These are phyloP conservation scores for Ceratina australensis DNA, from an alignment of 1,140 invertebrate species.

Conservation along the genomic window DNA sequence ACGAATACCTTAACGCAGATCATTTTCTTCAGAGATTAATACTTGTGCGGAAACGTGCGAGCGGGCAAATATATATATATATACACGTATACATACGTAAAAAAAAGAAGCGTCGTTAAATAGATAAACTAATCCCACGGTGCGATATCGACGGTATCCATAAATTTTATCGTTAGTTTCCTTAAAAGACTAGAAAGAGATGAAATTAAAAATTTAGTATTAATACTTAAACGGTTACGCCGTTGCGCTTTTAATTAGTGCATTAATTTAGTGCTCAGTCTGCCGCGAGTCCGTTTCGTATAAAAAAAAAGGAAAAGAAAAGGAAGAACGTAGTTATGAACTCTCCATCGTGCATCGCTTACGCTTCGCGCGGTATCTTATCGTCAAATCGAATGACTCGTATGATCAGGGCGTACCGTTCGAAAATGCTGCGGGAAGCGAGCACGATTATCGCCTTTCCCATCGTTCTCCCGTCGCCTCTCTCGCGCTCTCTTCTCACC, in stretches of 20 bases:
- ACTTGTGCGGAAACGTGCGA: constrained; percentile 4
- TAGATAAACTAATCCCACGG: background rate
- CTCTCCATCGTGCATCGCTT: background rate
- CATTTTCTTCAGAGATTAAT: background rate
- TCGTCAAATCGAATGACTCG: background rate
- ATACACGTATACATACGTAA: no score
- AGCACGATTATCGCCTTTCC: constrained; percentile 2
- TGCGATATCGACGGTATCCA: background rate
- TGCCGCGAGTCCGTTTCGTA: background rate
- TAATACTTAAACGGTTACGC: constrained; percentile 23
- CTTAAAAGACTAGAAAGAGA: constrained; percentile 47
- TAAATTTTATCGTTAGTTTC: constrained; percentile 11
- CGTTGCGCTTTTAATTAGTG: constrained; percentile 23
- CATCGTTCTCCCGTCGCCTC: background rate
- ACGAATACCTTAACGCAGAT: background rate
- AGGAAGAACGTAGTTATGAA: background rate
- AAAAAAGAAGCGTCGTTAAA: background rate
- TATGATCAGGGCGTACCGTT: background rate
- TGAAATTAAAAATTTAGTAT: constrained; percentile 38
- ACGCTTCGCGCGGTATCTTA: background rate
- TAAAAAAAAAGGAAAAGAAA: background rate
- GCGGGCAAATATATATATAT: background rate
- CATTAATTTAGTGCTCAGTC: constrained; percentile 26
- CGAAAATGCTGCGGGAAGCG: background rate
- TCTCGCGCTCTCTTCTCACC: background rate